These are phyloP conservation scores for Hyaena hyaena DNA, from an alignment of 2,113 vertebrate species.

Conservation along the genomic window DNA sequence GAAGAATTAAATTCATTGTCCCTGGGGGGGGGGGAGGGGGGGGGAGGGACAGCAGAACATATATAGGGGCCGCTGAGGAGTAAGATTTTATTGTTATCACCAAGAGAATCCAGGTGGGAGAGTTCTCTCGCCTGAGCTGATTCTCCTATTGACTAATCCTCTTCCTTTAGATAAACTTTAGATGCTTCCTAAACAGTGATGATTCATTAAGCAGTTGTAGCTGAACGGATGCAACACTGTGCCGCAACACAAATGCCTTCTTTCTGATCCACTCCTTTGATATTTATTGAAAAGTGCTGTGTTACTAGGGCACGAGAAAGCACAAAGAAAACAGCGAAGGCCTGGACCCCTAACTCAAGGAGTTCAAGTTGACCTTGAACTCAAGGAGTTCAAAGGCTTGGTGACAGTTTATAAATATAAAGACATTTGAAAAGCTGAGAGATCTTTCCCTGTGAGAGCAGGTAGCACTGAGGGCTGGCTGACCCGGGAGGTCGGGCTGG, in stretches of 20 bases:
- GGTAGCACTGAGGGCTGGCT: neutral
- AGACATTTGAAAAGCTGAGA: no score
- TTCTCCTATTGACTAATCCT: neutral
- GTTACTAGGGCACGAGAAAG: neutral
- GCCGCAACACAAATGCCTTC: neutral
- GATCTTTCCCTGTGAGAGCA: neutral
- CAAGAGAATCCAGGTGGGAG: neutral
- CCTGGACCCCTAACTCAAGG: neutral
- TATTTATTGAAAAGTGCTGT: neutral
- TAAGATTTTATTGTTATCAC: neutral
- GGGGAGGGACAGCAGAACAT: neutral
- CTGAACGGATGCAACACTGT: rapidly evolving
- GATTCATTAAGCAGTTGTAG: neutral
- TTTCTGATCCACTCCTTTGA: neutral
- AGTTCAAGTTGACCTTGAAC: neutral
- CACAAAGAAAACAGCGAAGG: neutral
- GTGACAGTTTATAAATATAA: neutral
- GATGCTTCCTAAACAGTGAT: neutral
- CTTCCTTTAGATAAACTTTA: neutral
- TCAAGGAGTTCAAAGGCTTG: neutral
- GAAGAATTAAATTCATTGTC: neutral
- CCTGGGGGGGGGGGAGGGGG: rapidly evolving
- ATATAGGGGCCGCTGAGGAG: neutral
- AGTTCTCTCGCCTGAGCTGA: neutral
- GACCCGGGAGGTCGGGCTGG: neutral